A percentile compares a stretch with the other conserved stretches of the same genome.
Conservation (phyloP, 2,797 vertebrate species). For the Sciaenops ocellatus region DNA sequence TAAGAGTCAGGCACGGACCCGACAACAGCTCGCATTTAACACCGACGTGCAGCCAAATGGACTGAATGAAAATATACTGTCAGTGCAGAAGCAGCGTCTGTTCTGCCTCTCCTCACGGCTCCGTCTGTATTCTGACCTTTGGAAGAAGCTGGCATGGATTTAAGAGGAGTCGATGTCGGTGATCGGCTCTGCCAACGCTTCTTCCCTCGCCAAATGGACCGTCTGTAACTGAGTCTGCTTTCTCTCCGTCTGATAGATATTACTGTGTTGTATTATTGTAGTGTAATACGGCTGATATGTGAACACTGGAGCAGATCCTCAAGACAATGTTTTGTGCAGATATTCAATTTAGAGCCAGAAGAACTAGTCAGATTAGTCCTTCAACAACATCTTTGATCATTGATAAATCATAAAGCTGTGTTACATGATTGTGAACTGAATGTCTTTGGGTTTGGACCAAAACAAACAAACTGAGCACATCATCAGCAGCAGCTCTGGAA, state of each 20-base stretch:
- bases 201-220: constrained; percentile 29
- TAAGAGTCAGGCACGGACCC: constrained; percentile 18
- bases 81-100: constrained; percentile 39
- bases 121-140: constrained; percentile 15
- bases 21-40: constrained; percentile 28
- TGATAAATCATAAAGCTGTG: not conserved
- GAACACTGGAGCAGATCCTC: not conserved
- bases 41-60: constrained; percentile 36
- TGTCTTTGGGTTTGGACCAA: not conserved
- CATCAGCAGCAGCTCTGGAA: no score
- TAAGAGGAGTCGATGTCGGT: constrained; percentile 31
- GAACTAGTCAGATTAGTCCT: not conserved
- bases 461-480: not conserved
- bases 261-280: not conserved
- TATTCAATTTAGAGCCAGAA: not conserved
- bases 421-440: no score
- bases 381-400: not conserved
- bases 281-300: not conserved
- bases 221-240: constrained; percentile 22
- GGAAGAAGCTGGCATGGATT: constrained; percentile 36
- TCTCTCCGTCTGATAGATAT: constrained; percentile 3
- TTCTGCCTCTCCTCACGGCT: constrained; percentile 31
- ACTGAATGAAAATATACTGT: constrained; percentile 28
- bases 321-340: not conserved
- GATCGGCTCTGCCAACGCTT: constrained; percentile 34